Conservation (phyloP, 2,113 vertebrate species). For the Halichoeres trimaculatus region DNA sequence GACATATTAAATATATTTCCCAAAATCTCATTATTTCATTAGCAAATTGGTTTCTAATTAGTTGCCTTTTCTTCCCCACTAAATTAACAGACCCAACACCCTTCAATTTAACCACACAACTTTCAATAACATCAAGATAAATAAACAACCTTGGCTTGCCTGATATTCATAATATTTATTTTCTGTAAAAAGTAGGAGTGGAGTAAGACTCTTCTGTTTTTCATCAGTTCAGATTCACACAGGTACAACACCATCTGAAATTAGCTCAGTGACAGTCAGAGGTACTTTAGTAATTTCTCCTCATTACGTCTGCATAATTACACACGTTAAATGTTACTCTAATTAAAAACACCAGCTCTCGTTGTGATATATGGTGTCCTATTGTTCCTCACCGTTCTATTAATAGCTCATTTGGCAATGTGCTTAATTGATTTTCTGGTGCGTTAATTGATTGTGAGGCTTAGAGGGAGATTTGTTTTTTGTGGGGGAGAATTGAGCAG, state of each 20-base stretch:
- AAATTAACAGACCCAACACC: too few relatives aligned
- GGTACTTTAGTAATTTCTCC: slow-evolving; percentile 48
- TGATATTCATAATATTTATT: too few relatives aligned
- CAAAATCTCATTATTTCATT: too few relatives aligned
- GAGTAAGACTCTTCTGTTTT: too few relatives aligned
- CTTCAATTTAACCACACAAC: too few relatives aligned
- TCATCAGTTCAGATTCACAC: too few relatives aligned
- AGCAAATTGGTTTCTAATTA: too few relatives aligned
- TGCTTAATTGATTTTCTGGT: slow-evolving; percentile 64
- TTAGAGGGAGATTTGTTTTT: slow-evolving; percentile 56
- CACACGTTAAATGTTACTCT: slow-evolving; percentile 45
- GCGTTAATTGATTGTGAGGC: slow-evolving; percentile 58
- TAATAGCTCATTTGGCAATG: slow-evolving; percentile 63
- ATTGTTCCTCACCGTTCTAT: slow-evolving; percentile 68
- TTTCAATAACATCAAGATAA: too few relatives aligned
- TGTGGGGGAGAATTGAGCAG: slow-evolving; percentile 45
- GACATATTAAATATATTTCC: too few relatives aligned
- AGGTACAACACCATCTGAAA: not conserved
- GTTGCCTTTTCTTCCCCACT: too few relatives aligned
- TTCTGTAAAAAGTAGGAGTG: too few relatives aligned
- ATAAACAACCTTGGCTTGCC: too few relatives aligned
- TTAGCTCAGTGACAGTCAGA: not conserved
- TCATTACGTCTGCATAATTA: slow-evolving; percentile 61
- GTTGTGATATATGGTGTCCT: slow-evolving; percentile 49
- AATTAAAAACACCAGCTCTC: slow-evolving; percentile 59